These are phyloP conservation scores for Tribolium madens DNA, from an alignment of 1,140 invertebrate species.

Conservation along the genomic window DNA sequence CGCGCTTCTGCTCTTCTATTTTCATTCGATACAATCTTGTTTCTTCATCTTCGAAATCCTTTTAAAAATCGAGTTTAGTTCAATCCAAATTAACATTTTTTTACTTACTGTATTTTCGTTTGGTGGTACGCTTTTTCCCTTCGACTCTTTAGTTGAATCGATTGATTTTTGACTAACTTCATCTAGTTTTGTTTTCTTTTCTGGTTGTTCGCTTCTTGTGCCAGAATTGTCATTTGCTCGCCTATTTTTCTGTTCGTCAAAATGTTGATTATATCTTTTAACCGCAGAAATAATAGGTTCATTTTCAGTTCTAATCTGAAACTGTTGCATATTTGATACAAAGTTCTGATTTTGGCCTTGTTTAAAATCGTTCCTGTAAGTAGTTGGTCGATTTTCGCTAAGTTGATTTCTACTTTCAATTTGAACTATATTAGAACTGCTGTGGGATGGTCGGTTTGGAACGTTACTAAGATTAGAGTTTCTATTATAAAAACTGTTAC, in stretches of 20 bases:
- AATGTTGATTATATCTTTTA: neutral
- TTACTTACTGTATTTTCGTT: neutral
- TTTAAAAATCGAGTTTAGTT: neutral
- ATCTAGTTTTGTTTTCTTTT: neutral
- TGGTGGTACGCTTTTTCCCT: too few species aligned
- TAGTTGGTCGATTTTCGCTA: neutral
- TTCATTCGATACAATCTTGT: constrained; percentile 73
- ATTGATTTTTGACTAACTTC: neutral
- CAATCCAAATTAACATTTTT: neutral
- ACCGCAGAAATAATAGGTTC: neutral
- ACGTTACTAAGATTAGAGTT: neutral
- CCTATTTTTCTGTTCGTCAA: neutral
- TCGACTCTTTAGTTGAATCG: neutral
- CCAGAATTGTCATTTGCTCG: neutral
- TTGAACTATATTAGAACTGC: neutral
- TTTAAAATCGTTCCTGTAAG: neutral
- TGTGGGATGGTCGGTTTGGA: neutral
- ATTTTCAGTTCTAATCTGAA: neutral
- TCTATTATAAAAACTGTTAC: neutral
- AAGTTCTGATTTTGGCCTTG: neutral
- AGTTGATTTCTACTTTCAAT: neutral
- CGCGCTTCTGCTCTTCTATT: constrained; percentile 75
- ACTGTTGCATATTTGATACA: too few species aligned
- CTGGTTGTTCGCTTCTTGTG: neutral
- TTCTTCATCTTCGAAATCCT: constrained; percentile 71